Evolutionary conservation across 2,797 vertebrate genomes (phyloP).

Genomic region (Morus bassanus): DNA sequence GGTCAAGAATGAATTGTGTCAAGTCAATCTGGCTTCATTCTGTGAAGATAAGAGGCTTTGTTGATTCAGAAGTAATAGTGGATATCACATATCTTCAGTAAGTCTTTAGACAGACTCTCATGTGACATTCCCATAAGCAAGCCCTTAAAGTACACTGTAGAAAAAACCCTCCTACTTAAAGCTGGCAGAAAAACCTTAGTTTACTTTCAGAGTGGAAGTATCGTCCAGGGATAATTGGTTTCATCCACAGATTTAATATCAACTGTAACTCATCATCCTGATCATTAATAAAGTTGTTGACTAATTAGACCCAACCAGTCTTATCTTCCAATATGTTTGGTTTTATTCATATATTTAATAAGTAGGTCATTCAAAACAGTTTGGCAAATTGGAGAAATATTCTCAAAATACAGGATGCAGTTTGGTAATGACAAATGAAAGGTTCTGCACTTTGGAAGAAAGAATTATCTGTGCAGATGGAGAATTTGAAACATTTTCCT

Average conservation of each 20-base stretch:
- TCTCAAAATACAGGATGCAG: not conserved
- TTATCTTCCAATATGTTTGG: not conserved
- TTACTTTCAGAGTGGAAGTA: not conserved
- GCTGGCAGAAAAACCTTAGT: not conserved
- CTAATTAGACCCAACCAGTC: not conserved
- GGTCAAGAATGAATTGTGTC: constrained; percentile 27
- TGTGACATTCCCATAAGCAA: not conserved
- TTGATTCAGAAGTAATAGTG: constrained; percentile 46
- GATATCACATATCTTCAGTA: not conserved
- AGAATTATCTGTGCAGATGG: not conserved
- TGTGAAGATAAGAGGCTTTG: constrained; percentile 7
- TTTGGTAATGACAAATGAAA: not conserved
- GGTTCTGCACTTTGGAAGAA: not conserved
- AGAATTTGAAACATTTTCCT: not conserved
- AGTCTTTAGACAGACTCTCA: constrained; percentile 2
- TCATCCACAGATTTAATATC: not conserved
- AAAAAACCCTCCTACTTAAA: not conserved
- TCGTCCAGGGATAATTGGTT: not conserved
- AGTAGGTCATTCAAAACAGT: not conserved
- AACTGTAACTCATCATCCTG: not conserved
- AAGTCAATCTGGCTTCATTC: constrained; percentile 28
- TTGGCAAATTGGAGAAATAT: not conserved
- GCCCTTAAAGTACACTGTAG: not conserved
- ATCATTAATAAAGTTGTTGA: not conserved
- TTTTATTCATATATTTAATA: not conserved